Conservation (phyloP, 2,797 vertebrate genomes). For the Chaetodon trifasciatus region DNA sequence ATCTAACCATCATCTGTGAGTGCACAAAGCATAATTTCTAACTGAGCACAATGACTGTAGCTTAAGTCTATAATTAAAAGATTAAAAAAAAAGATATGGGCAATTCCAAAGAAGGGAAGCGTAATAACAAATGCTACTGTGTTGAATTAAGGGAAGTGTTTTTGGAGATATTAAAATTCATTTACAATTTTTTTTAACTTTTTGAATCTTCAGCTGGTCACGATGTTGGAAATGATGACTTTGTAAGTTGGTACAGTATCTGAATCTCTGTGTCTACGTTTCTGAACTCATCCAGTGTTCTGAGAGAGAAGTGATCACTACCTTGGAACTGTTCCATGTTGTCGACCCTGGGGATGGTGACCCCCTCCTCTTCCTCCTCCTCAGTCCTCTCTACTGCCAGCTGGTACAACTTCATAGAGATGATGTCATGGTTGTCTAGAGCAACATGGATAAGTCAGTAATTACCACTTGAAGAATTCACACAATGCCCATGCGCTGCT, state of each 20-base stretch:
- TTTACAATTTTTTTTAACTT: not conserved
- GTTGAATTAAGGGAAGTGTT: not conserved
- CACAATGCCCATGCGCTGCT: not conserved
- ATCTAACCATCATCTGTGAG: not conserved
- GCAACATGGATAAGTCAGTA: not conserved
- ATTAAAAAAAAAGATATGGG: not conserved
- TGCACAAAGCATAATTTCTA: not conserved
- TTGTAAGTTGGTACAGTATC: too few species aligned
- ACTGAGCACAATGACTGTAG: not conserved
- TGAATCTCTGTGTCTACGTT: too few species aligned
- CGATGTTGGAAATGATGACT: not conserved
- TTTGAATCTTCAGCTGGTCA: not conserved
- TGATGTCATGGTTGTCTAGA: conserved; percentile 95
- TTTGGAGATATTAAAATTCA: not conserved
- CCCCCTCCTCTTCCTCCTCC: conserved; percentile 88
- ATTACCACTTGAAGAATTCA: not conserved
- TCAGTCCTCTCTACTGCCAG: conserved; percentile 87
- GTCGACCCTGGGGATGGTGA: conserved; percentile 90
- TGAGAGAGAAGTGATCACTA: conserved; percentile 24
- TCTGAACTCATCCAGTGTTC: too few species aligned
- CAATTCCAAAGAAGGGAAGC: not conserved
- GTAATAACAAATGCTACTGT: not conserved
- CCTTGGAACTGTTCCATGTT: conserved; percentile 87
- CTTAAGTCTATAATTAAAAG: not conserved
- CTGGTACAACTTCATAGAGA: conserved; percentile 94